Percentiles rank a stretch among this genome's conserved stretches.
Evolutionary conservation across 2,888 invertebrate genomes (phyloP).

Genomic region (Calliscelio sp.): DNA sequence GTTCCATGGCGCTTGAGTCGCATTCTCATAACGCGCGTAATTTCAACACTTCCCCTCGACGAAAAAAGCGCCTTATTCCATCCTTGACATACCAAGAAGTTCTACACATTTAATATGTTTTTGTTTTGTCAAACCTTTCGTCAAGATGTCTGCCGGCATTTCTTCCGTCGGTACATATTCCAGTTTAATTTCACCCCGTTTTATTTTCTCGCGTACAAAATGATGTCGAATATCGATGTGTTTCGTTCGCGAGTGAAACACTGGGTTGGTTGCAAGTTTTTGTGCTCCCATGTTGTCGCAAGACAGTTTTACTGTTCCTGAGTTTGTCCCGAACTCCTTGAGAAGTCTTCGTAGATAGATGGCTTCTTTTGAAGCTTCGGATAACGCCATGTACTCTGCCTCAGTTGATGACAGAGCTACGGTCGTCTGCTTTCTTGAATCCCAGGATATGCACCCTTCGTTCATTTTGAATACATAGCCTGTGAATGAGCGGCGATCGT

Average conservation of each 20-base stretch:
- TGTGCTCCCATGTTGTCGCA: conserved; percentile 16
- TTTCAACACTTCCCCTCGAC: too few relatives aligned
- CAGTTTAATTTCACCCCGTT: neutral
- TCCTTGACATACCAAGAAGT: neutral
- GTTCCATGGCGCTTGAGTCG: too few relatives aligned
- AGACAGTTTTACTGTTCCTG: neutral
- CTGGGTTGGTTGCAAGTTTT: conserved; percentile 13
- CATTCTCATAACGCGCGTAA: too few relatives aligned
- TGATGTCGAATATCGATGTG: conserved; percentile 18
- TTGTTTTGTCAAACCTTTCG: conserved; percentile 11
- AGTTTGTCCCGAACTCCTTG: too few relatives aligned
- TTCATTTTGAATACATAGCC: neutral
- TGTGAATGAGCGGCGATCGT: neutral
- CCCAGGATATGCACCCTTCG: neutral
- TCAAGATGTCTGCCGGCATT: conserved; percentile 44
- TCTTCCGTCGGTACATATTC: neutral
- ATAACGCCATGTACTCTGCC: neutral
- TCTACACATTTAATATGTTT: conserved; percentile 8
- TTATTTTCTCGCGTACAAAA: neutral
- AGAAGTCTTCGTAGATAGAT: neutral
- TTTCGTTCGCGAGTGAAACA: conserved; percentile 8
- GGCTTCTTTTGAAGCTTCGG: neutral
- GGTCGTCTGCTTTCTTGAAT: conserved; percentile 2
- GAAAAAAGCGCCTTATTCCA: too few relatives aligned
- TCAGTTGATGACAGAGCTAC: neutral